These are phyloP conservation scores for Neoarius graeffei DNA, from an alignment of 2,113 vertebrate genomes.

Conservation along the genomic window DNA sequence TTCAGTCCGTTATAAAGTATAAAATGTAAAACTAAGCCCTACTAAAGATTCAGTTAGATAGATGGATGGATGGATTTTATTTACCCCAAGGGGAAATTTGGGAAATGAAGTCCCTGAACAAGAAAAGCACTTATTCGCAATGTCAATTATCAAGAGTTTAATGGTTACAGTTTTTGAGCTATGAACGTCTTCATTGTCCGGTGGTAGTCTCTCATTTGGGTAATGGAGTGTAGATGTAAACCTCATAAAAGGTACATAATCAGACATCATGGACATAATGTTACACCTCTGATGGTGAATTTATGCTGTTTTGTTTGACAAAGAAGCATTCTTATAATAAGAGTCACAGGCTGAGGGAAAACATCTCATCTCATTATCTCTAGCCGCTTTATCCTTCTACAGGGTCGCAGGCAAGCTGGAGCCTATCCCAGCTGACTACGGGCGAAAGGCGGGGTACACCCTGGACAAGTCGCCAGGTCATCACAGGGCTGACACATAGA, in stretches of 20 bases:
- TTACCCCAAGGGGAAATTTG: background rate
- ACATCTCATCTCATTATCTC: too few species aligned
- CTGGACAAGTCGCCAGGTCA: too few species aligned
- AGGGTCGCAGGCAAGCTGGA: too few species aligned
- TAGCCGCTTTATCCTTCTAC: too few species aligned
- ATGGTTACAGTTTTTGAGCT: background rate
- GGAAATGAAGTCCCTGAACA: background rate
- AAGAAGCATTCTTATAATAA: background rate
- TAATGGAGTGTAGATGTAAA: background rate
- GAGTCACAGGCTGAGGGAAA: too few species aligned
- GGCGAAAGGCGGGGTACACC: too few species aligned
- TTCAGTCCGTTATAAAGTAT: background rate
- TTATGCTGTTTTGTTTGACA: background rate
- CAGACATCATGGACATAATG: background rate
- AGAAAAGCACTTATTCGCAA: background rate
- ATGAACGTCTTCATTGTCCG: background rate
- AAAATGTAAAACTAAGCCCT: background rate
- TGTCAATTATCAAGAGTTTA: background rate
- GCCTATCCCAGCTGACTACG: too few species aligned
- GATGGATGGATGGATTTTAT: background rate
- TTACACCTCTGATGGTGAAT: background rate
- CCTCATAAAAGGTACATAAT: background rate
- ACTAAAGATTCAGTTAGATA: too few species aligned
- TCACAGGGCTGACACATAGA: too few species aligned
- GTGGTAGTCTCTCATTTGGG: background rate